Percentiles rank a stretch among this genome's conserved stretches.
Evolutionary conservation across 2,888 invertebrate species (phyloP).

Genomic region (Unio pictorum): DNA sequence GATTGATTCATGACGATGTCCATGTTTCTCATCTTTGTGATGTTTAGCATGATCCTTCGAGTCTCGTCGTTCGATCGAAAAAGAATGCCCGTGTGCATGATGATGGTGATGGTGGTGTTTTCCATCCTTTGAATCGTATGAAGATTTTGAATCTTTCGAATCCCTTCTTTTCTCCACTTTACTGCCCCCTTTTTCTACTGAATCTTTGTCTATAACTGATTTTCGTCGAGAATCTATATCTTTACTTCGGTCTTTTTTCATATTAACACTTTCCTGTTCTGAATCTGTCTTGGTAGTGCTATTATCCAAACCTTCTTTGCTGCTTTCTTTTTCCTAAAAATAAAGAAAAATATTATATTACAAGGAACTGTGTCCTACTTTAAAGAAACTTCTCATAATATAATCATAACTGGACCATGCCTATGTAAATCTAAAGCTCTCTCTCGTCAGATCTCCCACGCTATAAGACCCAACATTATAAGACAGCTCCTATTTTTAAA

Average conservation of each 20-base stretch:
- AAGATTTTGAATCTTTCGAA: constrained; percentile 12
- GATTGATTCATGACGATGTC: constrained; percentile 3
- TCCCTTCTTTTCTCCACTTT: constrained; percentile 10
- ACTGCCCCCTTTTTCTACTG: neutral
- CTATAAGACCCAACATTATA: too few relatives aligned
- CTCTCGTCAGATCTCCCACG: too few relatives aligned
- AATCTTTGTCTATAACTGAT: constrained; percentile 3
- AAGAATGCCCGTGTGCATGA: constrained; percentile 27
- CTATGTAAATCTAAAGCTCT: too few relatives aligned
- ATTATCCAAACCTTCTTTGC: too few relatives aligned
- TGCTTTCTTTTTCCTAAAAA: too few relatives aligned
- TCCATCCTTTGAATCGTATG: constrained; percentile 16
- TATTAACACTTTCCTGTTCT: constrained; percentile 2
- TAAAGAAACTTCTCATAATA: too few relatives aligned
- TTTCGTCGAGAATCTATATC: constrained; percentile 3
- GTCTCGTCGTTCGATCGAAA: constrained; percentile 17
- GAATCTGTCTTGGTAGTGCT: neutral
- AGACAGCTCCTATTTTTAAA: too few relatives aligned
- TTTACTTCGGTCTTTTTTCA: constrained; percentile 3
- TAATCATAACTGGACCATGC: too few relatives aligned
- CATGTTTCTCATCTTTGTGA: constrained; percentile 4
- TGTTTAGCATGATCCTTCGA: constrained; percentile 18
- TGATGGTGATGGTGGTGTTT: constrained; percentile 18
- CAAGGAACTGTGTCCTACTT: too few relatives aligned
- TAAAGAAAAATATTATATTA: too few relatives aligned